Evolutionary conservation across 2,797 vertebrate genomes (phyloP).

Genomic region (Zalophus californianus): DNA sequence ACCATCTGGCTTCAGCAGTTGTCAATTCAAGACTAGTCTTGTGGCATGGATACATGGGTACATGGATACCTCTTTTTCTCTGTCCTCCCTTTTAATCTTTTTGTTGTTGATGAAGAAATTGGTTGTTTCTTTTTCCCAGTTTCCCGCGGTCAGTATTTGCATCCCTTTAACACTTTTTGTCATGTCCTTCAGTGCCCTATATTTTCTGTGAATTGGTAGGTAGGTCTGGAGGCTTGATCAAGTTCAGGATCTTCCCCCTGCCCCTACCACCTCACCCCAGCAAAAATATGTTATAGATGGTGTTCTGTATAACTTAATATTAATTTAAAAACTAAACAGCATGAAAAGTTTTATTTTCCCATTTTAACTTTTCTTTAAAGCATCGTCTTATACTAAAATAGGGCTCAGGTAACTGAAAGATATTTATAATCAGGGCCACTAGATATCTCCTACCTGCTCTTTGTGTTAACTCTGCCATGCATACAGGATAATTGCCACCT

Average conservation of each 20-base stretch:
- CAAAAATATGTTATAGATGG: background rate
- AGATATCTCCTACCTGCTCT: constrained; percentile 48
- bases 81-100: accelerated
- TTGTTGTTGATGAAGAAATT: background rate
- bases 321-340: background rate
- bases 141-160: background rate
- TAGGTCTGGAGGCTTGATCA: background rate
- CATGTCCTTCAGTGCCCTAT: background rate
- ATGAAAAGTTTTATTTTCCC: background rate
- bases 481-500: background rate
- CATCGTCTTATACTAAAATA: background rate
- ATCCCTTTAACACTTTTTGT: background rate
- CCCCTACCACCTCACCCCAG: background rate
- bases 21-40: background rate
- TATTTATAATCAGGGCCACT: constrained; percentile 34
- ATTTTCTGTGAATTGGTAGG: background rate
- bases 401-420: background rate
- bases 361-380: constrained; percentile 29
- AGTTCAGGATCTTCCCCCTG: background rate
- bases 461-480: background rate
- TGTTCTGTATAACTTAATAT: background rate
- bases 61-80: background rate
- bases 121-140: background rate
- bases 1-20: background rate
- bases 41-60: background rate